Evolutionary conservation across 2,888 invertebrate species (phyloP).

Genomic region (Drosophila antonietae): DNA sequence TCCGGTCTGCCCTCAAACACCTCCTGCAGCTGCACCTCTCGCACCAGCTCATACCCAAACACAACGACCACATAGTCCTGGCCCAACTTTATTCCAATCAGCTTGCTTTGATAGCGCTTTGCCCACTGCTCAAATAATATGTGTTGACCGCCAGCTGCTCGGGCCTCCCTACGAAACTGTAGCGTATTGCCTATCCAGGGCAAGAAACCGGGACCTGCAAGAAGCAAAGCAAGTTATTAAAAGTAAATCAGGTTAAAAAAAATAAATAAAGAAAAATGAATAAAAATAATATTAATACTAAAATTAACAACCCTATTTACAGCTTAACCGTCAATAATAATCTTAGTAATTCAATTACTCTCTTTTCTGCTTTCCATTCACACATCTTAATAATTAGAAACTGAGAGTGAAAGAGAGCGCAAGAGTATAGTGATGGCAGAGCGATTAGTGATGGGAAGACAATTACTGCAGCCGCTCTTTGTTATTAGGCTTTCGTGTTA

Average conservation of each 20-base stretch:
- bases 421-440: neutral
- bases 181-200: constrained; percentile 83
- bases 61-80: constrained; percentile 86
- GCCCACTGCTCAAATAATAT: constrained; percentile 85
- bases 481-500: neutral
- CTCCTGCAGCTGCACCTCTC: constrained; percentile 86
- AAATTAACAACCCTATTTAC: no score
- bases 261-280: no score
- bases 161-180: constrained; percentile 80
- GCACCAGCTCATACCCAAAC: constrained; percentile 85
- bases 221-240: neutral
- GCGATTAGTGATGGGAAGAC: neutral
- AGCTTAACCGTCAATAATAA: neutral
- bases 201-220: constrained; percentile 81
- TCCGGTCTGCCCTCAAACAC: constrained; percentile 89
- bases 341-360: neutral
- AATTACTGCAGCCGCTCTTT: neutral
- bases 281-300: no score
- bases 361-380: neutral
- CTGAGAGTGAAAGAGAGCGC: neutral
- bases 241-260: no score
- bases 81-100: constrained; percentile 87
- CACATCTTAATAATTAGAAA: no score
- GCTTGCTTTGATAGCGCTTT: constrained; percentile 85
- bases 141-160: constrained; percentile 85